These are phyloP conservation scores for Paedocypris micromegethes DNA, from an alignment of 2,797 vertebrate species.

Conservation along the genomic window DNA sequence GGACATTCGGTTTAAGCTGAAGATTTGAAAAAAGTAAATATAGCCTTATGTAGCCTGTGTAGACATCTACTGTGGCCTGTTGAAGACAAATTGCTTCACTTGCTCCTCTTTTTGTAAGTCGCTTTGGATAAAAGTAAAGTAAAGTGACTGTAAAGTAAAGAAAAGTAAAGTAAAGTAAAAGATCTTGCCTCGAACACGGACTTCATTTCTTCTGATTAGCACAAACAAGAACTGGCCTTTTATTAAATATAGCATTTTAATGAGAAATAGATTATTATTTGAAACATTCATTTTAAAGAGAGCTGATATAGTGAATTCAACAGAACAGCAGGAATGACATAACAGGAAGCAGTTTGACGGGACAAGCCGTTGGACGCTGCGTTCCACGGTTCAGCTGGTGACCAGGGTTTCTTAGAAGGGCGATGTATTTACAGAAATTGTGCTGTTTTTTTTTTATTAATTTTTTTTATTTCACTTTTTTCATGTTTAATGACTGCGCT, in stretches of 20 bases:
- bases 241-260: conserved; percentile 86
- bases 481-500: conserved; percentile 50
- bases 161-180: too few relatives aligned
- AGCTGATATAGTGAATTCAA: conserved; percentile 74
- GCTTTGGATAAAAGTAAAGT: too few relatives aligned
- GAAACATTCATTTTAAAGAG: conserved; percentile 84
- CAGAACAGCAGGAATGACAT: conserved; percentile 75
- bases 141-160: too few relatives aligned
- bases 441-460: conserved; percentile 45
- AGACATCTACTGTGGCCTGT: too few relatives aligned
- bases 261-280: conserved; percentile 84
- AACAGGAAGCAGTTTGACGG: conserved; percentile 66
- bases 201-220: conserved; percentile 41
- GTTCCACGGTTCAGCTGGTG: conserved; percentile 49
- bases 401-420: conserved; percentile 43
- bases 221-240: conserved; percentile 69
- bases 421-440: conserved; percentile 60
- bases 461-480: too few relatives aligned
- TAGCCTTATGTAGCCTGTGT: too few relatives aligned
- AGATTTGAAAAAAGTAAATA: too few relatives aligned
- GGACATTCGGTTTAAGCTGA: too few relatives aligned
- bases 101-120: too few relatives aligned
- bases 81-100: too few relatives aligned
- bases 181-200: too few relatives aligned
- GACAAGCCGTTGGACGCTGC: conserved; percentile 44